A percentile compares a stretch with the other conserved stretches of the same genome.
Evolutionary conservation across 2,888 invertebrate species (phyloP).

Genomic region (Pachliopta kotzebuea): DNA sequence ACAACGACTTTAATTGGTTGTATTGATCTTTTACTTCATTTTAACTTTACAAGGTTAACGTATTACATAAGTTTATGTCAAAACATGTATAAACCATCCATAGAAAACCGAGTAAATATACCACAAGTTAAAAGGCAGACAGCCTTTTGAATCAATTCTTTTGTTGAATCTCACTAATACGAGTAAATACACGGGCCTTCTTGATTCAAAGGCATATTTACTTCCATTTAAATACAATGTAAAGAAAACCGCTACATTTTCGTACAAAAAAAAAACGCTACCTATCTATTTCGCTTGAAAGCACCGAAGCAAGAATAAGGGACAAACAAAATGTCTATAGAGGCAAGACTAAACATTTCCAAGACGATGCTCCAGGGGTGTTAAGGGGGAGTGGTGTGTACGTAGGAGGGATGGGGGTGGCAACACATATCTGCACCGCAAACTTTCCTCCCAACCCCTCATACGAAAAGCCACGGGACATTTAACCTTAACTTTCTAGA

Average conservation of each 20-base stretch:
- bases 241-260: conserved; percentile 35
- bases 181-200: conserved; percentile 9
- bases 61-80: neutral
- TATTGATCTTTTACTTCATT: too few relatives aligned
- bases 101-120: neutral
- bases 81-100: too few relatives aligned
- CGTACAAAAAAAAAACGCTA: conserved; percentile 40
- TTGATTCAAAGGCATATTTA: conserved; percentile 27
- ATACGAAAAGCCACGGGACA: conserved; percentile 32
- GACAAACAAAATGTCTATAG: conserved; percentile 72
- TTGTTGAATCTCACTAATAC: neutral
- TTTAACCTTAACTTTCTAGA: conserved; percentile 33
- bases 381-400: conserved; percentile 36
- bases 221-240: conserved; percentile 29
- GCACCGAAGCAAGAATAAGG: conserved; percentile 57
- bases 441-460: conserved; percentile 36
- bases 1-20: too few relatives aligned
- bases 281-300: conserved; percentile 57
- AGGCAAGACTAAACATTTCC: conserved; percentile 70
- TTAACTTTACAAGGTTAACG: too few relatives aligned
- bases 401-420: conserved; percentile 41
- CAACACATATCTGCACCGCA: conserved; percentile 38
- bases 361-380: conserved; percentile 61
- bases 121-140: neutral
- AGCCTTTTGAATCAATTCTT: conserved; percentile 1